phyloP scores from a whole-genome alignment of 2,797 vertebrate genomes.

The Ctenopoma kingsleyae region DNA sequence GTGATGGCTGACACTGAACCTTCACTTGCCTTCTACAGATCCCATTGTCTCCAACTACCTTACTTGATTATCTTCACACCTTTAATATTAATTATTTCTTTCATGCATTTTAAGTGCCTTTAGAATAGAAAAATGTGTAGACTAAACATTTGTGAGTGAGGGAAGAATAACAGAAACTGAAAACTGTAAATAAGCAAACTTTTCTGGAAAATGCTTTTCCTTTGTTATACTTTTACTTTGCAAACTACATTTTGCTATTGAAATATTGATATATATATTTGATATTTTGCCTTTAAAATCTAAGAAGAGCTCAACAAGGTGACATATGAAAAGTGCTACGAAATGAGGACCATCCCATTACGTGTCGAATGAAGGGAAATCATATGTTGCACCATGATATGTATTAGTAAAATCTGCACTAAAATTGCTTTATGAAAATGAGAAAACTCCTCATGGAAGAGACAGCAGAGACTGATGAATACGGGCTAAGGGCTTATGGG shows the following conservation, averaged over 20 bases:
- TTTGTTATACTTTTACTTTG: constrained; percentile 66
- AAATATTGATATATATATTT: too few relatives aligned
- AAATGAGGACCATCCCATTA: constrained; percentile 43
- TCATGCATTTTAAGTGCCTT: constrained; percentile 93
- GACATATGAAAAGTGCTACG: constrained; percentile 51
- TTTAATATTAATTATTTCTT: constrained; percentile 76
- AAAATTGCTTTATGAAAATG: constrained; percentile 35
- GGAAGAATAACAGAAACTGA: constrained; percentile 62
- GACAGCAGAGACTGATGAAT: constrained; percentile 45
- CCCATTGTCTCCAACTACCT: constrained; percentile 52
- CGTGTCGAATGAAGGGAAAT: constrained; percentile 24
- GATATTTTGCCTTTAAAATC: constrained; percentile 62
- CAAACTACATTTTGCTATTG: constrained; percentile 63
- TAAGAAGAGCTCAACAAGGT: constrained; percentile 32
- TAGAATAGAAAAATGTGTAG: constrained; percentile 79
- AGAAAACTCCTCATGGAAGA: constrained; percentile 35
- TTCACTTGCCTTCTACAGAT: constrained; percentile 57
- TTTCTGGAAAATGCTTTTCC: constrained; percentile 40
- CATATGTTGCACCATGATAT: constrained; percentile 7
- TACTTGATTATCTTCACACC: constrained; percentile 77
- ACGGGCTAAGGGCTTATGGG: constrained; percentile 21
- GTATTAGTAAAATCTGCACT: constrained; percentile 47
- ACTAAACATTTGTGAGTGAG: constrained; percentile 64
- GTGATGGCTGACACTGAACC: constrained; percentile 43
- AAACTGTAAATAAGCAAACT: constrained; percentile 47